Evolutionary conservation across 2,797 vertebrate species (phyloP).

Genomic region (Poecilia wingei): DNA sequence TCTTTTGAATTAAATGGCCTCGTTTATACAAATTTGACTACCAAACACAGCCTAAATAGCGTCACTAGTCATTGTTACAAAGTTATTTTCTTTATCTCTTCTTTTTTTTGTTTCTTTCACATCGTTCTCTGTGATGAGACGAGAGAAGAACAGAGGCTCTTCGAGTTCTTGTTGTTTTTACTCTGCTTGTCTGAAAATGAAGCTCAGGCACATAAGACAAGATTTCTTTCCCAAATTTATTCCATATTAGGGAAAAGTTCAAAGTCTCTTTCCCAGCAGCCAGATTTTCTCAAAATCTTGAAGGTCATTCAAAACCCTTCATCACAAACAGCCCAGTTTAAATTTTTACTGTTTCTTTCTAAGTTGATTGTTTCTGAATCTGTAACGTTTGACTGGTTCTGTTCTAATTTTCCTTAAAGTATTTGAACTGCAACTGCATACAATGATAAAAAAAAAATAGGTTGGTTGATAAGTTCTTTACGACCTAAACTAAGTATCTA

Average conservation of each 20-base stretch:
- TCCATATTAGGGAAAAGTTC: not conserved
- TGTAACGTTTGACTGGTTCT: not conserved
- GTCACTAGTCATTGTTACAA: not conserved
- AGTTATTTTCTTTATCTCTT: not conserved
- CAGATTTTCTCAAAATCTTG: not conserved
- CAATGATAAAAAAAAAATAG: not conserved
- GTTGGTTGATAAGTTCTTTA: not conserved
- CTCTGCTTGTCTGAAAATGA: not conserved
- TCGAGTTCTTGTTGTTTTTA: not conserved
- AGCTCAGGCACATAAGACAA: not conserved
- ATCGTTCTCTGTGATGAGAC: not conserved
- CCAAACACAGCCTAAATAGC: not conserved
- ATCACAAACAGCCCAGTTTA: not conserved
- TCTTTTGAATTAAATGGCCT: constrained; percentile 7
- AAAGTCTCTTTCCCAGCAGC: not conserved
- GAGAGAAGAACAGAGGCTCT: not conserved
- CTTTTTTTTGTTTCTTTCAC: not conserved
- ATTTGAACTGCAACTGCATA: not conserved
- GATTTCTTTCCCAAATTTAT: not conserved
- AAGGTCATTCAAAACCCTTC: not conserved
- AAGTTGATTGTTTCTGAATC: not conserved
- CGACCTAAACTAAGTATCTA: not conserved
- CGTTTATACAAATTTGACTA: not conserved
- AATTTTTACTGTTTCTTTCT: too few relatives aligned
- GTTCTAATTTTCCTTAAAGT: not conserved